Evolutionary conservation across 2,113 vertebrate species (phyloP).

Genomic region (Pelodiscus sinensis): DNA sequence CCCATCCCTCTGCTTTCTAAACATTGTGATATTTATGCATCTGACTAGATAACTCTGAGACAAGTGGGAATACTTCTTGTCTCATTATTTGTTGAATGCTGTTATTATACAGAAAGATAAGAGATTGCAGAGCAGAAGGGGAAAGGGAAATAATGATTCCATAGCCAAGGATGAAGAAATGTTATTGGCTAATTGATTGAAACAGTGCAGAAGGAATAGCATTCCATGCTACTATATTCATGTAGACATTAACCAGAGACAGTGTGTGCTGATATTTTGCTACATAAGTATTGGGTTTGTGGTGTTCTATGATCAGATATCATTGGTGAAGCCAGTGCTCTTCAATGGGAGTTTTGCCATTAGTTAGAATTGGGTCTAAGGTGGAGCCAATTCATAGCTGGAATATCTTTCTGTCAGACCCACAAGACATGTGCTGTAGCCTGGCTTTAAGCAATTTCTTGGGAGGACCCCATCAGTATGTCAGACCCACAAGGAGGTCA

Average conservation of each 20-base stretch:
- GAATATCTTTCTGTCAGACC: background rate
- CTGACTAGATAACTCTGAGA: background rate
- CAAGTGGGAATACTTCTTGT: background rate
- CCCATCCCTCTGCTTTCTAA: background rate
- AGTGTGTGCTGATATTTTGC: background rate
- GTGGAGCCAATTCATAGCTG: background rate
- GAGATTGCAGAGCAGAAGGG: background rate
- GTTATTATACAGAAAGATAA: background rate
- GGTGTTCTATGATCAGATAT: background rate
- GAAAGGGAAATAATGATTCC: background rate
- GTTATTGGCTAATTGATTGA: background rate
- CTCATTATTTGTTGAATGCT: background rate
- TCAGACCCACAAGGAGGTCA: background rate
- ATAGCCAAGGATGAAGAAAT: background rate
- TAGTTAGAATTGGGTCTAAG: fast-evolving
- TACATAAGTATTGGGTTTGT: background rate
- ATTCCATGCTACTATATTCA: background rate
- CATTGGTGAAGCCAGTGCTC: background rate
- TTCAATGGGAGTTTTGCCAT: background rate
- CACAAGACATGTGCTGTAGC: background rate
- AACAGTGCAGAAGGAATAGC: background rate
- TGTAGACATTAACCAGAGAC: background rate
- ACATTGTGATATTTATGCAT: background rate
- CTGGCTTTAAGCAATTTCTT: background rate
- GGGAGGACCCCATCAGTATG: background rate